phyloP scores from a whole-genome alignment of 37 sponge, comb jelly and placozoan species.

The Theonella swinhoei region DNA sequence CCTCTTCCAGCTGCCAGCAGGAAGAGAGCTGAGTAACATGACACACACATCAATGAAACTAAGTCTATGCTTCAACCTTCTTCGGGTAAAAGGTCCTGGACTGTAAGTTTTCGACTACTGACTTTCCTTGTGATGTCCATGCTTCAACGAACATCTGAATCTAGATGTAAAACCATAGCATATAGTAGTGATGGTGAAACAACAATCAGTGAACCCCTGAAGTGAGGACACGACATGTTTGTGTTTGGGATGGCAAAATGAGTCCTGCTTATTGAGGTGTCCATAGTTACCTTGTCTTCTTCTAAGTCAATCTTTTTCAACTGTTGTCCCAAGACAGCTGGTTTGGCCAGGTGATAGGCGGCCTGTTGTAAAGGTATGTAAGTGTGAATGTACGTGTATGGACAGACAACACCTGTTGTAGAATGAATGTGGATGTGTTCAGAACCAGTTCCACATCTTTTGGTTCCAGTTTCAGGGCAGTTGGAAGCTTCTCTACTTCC shows the following conservation, averaged over 20 bases:
- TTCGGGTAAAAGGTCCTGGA: conserved; percentile 76
- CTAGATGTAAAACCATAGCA: not conserved
- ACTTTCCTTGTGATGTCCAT: conserved; percentile 73
- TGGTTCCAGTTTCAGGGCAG: conserved; percentile 65
- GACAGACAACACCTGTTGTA: conserved; percentile 61
- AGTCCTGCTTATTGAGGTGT: not conserved
- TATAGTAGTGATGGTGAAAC: not conserved
- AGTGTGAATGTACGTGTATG: not conserved
- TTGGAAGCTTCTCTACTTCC: conserved; percentile 77
- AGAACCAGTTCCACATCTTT: conserved; percentile 80
- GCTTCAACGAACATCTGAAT: conserved; percentile 63
- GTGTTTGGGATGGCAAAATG: not conserved
- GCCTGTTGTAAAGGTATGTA: conserved; percentile 14
- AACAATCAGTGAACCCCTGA: no score
- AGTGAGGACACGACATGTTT: no score
- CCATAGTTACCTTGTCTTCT: conserved; percentile 62
- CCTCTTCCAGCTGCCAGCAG: conserved; percentile 65
- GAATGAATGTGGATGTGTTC: conserved; percentile 70
- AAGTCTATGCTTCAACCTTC: conserved; percentile 51
- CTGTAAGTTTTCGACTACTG: conserved; percentile 76
- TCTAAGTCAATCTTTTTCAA: conserved; percentile 59
- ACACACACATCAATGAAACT: not conserved
- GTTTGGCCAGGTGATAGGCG: conserved; percentile 81
- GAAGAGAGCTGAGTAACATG: not conserved
- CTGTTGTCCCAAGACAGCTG: conserved; percentile 62